Evolutionary conservation across 2,113 vertebrate genomes (phyloP).

Genomic region (Conger conger): DNA sequence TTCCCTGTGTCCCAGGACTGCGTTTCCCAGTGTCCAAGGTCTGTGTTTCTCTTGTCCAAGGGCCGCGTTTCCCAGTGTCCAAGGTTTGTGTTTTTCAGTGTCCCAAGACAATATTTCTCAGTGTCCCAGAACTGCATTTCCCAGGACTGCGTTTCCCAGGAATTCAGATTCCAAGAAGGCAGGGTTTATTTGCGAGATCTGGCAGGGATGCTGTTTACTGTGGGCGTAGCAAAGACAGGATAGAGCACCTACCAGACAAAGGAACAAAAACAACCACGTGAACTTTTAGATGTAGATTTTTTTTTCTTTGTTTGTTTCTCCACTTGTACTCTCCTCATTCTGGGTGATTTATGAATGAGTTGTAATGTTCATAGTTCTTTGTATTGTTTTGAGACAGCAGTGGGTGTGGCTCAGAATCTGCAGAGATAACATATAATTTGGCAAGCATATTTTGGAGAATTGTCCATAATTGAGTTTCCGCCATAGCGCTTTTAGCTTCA

Average conservation of each 20-base stretch:
- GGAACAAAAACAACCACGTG: constrained; percentile 1
- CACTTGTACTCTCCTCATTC: too few species aligned
- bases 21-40: background rate
- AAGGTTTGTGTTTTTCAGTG: too few species aligned
- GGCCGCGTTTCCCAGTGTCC: too few species aligned
- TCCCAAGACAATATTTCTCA: too few species aligned
- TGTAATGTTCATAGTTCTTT: background rate
- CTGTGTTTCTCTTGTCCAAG: too few species aligned
- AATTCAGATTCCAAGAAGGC: constrained; percentile 23
- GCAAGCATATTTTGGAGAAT: constrained; percentile 1
- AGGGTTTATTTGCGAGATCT: background rate
- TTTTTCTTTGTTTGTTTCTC: background rate
- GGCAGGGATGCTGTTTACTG: constrained; percentile 21
- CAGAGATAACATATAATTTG: background rate
- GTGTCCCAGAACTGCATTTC: too few species aligned
- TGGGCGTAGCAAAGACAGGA: constrained; percentile 3
- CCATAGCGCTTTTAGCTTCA: background rate
- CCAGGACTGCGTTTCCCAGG: background rate
- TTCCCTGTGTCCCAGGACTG: background rate
- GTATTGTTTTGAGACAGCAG: background rate
- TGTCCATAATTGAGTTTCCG: background rate
- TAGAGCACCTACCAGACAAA: background rate
- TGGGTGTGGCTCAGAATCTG: background rate
- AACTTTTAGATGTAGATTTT: background rate
- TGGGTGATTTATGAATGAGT: background rate